Evolutionary conservation across 2,888 invertebrate genomes (phyloP), one percentile per base, ranked within the genome.

Genomic region (Orthosia cruda): DNA sequence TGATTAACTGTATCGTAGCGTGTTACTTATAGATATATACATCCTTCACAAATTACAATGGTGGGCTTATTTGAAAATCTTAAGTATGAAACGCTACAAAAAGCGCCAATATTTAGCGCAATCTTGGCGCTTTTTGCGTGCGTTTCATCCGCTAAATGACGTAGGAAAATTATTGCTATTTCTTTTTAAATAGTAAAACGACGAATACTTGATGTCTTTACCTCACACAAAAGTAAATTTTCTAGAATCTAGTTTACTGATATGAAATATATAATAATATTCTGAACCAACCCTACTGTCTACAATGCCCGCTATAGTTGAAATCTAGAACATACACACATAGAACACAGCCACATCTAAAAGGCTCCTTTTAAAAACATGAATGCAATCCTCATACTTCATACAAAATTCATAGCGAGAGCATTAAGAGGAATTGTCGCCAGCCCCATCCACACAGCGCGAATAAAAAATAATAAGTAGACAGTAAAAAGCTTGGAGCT

Each of bases 401-500:
- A 77, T 71, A 64, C 57, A 59, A 71, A 81, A 81, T 81, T 81
- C 81, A 77, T 73, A 55, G 52, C 58, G 20, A 64, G 15, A 65
- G 32, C 73, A 40, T 67, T 64, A 70, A 26, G 52, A 67, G 69
- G 55, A 77, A 81, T 77, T 69, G 77, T 65, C 70, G 18, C 67
- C 40, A 15, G 12, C 58, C 63, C 20, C 64, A 55, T 74, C 57
- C 55, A 47, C 64, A 70, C 13, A 50, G 55, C 9, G 49, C 47
- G 58, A 81, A 77, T 81, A 80, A 81, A 81, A 80, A 72, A 63
- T 73, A 77, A 69, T 63, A 81, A 73, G 77, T 26, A 58, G 65
- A 58, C 65, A 70, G 77, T 63, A 66, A 69, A 77, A 66, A n/a
- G 5, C 40, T 54, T 49, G 49, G 49, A 69, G 40, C 15, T 15